Conservation (phyloP, 2,113 vertebrate species). For the Melanocharis versteri region DNA sequence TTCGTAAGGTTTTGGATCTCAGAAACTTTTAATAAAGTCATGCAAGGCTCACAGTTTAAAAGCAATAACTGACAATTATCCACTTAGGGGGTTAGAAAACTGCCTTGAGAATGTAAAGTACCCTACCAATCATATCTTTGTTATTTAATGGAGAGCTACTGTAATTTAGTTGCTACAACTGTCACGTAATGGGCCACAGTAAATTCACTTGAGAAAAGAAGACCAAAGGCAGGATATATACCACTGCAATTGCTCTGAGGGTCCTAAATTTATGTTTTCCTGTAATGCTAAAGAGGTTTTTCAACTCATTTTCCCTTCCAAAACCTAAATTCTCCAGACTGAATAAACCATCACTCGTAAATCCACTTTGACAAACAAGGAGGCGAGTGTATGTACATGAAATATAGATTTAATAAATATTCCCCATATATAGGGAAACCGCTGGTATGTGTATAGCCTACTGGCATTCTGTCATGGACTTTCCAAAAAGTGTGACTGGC, state of each 20-base stretch:
- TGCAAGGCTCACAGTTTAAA: constrained; percentile 54
- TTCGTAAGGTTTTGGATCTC: neutral
- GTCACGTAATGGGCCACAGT: constrained; percentile 35
- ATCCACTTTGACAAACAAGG: constrained; percentile 44
- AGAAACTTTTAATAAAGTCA: constrained; percentile 55
- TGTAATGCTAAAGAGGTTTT: constrained; percentile 28
- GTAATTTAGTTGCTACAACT: constrained; percentile 63
- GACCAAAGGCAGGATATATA: constrained; percentile 33
- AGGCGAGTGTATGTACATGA: neutral
- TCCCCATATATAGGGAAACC: neutral
- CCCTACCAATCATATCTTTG: constrained; percentile 65
- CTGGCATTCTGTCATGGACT: neutral
- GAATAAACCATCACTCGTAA: constrained; percentile 5
- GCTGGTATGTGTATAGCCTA: neutral
- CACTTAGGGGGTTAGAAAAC: constrained; percentile 66
- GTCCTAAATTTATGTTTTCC: constrained; percentile 40
- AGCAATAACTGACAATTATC: constrained; percentile 72
- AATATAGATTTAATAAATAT: constrained; percentile 65
- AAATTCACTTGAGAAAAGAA: constrained; percentile 57
- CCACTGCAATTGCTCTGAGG: neutral
- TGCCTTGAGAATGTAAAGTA: constrained; percentile 65
- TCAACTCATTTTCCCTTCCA: constrained; percentile 39
- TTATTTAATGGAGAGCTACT: constrained; percentile 65
- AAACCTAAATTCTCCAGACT: constrained; percentile 35
- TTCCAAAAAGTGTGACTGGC: neutral